A percentile compares a stretch with the other conserved stretches of the same genome.
phyloP scores from a whole-genome alignment of 1,140 invertebrate species.

The Cotesia vestalis region DNA sequence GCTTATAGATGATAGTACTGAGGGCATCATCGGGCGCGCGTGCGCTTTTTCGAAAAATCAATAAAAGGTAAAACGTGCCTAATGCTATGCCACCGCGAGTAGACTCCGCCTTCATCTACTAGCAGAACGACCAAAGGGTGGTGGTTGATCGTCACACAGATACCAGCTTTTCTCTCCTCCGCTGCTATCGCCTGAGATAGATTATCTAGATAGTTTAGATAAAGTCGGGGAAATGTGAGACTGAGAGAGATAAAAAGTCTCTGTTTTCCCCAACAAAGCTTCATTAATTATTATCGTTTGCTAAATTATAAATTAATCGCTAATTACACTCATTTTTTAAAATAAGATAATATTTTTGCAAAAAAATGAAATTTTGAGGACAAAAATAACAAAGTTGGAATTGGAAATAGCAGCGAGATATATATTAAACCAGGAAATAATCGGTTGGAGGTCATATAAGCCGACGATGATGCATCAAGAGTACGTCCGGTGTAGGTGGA shows the following conservation, averaged over 20 bases:
- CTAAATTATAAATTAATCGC: too few relatives aligned
- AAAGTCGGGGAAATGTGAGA: constrained; percentile 10
- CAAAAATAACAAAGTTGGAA: not conserved
- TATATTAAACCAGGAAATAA: constrained; percentile 6
- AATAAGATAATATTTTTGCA: too few relatives aligned
- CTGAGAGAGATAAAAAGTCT: not conserved
- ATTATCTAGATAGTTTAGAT: constrained; percentile 22
- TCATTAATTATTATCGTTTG: not conserved
- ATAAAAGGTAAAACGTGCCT: constrained; percentile 68
- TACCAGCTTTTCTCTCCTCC: constrained; percentile 54
- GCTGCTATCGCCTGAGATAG: constrained; percentile 15
- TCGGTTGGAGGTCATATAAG: constrained; percentile 9
- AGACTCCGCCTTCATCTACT: constrained; percentile 63
- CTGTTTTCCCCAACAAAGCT: not conserved
- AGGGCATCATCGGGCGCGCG: constrained; percentile 59
- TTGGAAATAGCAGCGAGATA: constrained; percentile 13
- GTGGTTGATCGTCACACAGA: constrained; percentile 54
- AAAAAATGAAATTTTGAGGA: too few relatives aligned
- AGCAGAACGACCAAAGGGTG: constrained; percentile 32
- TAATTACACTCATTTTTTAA: too few relatives aligned
- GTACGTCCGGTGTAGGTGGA: constrained; percentile 29
- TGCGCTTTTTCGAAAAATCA: constrained; percentile 68
- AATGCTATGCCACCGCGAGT: constrained; percentile 59
- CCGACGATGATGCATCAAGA: constrained; percentile 15
- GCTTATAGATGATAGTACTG: constrained; percentile 51